Percentiles rank a stretch among this genome's conserved stretches.
Evolutionary conservation across 2,888 invertebrate genomes (phyloP).

Genomic region (Hirtodrosophila duncani): DNA sequence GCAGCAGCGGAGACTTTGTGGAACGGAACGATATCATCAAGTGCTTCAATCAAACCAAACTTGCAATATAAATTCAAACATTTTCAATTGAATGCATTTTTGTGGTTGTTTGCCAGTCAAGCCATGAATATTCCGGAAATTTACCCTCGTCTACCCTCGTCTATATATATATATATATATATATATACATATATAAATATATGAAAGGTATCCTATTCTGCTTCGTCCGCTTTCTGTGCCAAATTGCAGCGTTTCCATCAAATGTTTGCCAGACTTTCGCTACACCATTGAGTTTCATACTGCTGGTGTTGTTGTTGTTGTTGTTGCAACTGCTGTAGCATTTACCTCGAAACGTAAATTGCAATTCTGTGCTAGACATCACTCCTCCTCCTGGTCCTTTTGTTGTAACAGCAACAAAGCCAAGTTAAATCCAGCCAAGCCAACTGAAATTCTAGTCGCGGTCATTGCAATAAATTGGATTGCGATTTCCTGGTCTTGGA

Average conservation of each 20-base stretch:
- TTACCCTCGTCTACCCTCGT: constrained; percentile 15
- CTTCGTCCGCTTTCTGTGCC: not conserved
- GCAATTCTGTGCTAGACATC: constrained; percentile 46
- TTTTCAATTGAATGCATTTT: constrained; percentile 68
- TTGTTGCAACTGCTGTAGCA: constrained; percentile 36
- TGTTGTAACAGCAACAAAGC: not conserved
- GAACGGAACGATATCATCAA: constrained; percentile 64
- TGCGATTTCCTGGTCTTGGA: constrained; percentile 20
- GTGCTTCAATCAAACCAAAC: constrained; percentile 68
- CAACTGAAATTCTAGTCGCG: constrained; percentile 48
- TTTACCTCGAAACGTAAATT: constrained; percentile 58
- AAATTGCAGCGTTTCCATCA: constrained; percentile 59
- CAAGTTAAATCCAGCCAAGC: constrained; percentile 12
- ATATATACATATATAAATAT: not conserved
- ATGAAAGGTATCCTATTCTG: constrained; percentile 11
- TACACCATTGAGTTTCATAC: constrained; percentile 23
- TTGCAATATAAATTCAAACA: constrained; percentile 71
- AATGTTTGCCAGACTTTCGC: constrained; percentile 33
- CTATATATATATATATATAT: constrained; percentile 11
- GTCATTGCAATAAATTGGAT: constrained; percentile 67
- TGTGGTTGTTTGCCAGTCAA: constrained; percentile 66
- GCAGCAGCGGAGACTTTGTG: constrained; percentile 27
- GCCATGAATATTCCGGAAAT: constrained; percentile 62
- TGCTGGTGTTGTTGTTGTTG: constrained; percentile 26
- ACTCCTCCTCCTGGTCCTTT: constrained; percentile 1